Percentiles rank a stretch among this genome's conserved stretches.
phyloP scores from a whole-genome alignment of 2,888 invertebrate species.

The Epistrophe eligans region DNA sequence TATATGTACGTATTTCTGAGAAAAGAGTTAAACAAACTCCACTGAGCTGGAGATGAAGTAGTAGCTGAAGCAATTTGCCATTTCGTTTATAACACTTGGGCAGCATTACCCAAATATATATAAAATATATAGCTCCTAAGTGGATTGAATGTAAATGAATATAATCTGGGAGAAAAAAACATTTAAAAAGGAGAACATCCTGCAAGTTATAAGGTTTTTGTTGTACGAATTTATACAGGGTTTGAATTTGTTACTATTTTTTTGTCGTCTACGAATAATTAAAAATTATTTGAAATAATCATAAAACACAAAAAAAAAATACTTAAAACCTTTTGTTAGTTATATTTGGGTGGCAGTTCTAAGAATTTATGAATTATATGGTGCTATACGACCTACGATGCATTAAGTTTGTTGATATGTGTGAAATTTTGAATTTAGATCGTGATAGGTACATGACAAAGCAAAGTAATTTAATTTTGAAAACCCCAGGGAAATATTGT shows the following conservation, averaged over 20 bases:
- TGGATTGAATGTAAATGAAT: constrained; percentile 36
- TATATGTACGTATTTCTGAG: constrained; percentile 4
- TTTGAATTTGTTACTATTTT: not conserved
- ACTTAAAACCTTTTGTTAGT: too few relatives aligned
- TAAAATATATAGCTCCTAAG: constrained; percentile 34
- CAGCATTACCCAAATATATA: not conserved
- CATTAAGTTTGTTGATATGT: too few relatives aligned
- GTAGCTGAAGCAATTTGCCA: constrained; percentile 49
- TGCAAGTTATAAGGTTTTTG: not conserved
- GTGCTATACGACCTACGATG: too few relatives aligned
- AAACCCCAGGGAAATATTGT: too few relatives aligned
- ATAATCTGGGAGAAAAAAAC: constrained; percentile 50
- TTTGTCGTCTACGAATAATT: not conserved
- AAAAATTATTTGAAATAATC: not conserved
- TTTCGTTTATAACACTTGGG: constrained; percentile 1
- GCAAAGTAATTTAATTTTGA: too few relatives aligned
- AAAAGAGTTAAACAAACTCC: constrained; percentile 46
- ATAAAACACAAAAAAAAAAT: not conserved
- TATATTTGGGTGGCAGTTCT: too few relatives aligned
- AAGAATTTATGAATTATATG: too few relatives aligned
- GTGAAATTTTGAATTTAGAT: too few relatives aligned
- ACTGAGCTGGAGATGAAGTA: constrained; percentile 6
- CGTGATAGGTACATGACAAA: too few relatives aligned
- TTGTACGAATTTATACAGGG: too few relatives aligned
- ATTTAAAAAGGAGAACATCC: constrained; percentile 10